Conservation (phyloP, 2,797 vertebrate genomes). For the Gila robusta region DNA sequence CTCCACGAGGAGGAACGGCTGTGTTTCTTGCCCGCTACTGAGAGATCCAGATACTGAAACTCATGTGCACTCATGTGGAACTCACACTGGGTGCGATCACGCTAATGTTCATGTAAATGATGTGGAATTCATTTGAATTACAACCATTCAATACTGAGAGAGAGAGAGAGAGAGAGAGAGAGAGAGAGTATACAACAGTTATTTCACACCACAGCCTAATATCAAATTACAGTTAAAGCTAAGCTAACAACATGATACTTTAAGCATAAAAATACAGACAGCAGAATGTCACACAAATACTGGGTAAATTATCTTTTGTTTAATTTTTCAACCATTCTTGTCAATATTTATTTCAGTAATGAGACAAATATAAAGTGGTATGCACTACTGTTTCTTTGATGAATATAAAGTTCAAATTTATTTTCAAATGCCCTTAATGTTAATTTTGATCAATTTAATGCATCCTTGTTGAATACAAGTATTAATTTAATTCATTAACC, state of each 20-base stretch:
- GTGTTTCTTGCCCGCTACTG: constrained; percentile 41
- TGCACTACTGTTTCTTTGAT: neutral
- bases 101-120: neutral
- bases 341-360: neutral
- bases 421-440: neutral
- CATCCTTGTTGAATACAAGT: neutral
- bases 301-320: no score
- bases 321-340: neutral
- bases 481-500: neutral
- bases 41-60: constrained; percentile 17
- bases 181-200: neutral
- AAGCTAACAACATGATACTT: neutral
- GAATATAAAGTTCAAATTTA: neutral
- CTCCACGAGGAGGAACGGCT: constrained; percentile 59
- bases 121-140: neutral
- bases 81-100: neutral
- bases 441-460: neutral
- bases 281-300: neutral
- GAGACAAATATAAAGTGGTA: neutral
- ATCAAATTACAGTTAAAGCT: constrained; percentile 20
- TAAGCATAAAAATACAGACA: neutral
- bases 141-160: neutral
- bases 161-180: neutral
- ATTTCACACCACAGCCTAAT: neutral
- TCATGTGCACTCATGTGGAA: constrained; percentile 13